Evolutionary conservation across 2,888 invertebrate species (phyloP), one percentile per base, ranked within the genome.

Genomic region (Cabera pusaria): DNA sequence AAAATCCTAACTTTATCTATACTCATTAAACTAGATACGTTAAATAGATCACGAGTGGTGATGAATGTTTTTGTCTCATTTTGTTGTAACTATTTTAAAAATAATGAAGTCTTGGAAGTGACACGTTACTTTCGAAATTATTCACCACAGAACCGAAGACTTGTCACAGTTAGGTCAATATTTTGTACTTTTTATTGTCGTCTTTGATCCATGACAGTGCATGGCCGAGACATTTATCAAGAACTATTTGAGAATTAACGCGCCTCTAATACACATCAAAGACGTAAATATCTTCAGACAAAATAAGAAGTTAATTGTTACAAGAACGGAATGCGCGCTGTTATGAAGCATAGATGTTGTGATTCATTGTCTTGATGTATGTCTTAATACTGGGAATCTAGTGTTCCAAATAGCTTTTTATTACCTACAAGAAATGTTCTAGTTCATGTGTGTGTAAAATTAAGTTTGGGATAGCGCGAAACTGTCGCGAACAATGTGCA

Each of bases 131-230:
- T 50, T 61, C 66, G 64, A 70, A 71, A 76, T 80, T 78, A 76
- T 69, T 82, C 74, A 73, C 68, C 61, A 67, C 64, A 63, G 58
- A 66, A 67, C 72, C 58, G 74, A 78, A 76, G 62, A 76, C 64
- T 71, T 80, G 82, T 79, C 78, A 70, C 65, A 53, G 54, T 48
- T 43, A 49, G 60, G 61, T 77, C 78, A 77, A 84, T 85, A 84
- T 77, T 75, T 80, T 72, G 66, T 72, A 62, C 52, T 71, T 64
- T 84, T 86, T 85, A 86, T 81, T 71, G 69, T 68, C 60, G 65
- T 57, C 74, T 81, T 87, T 87, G 86, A 87, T 83, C 77, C 67
- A 49, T 49, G 61, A 78, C 76, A 78, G 10, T 18, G 60, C 63
- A 50, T n/a, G 56, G 49, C 51, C 36, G 56, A 50, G 62, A 68